A percentile compares a stretch with the other conserved stretches of the same genome.
These are phyloP conservation scores for Rhagium mordax DNA, from an alignment of 2,888 invertebrate species.

Conservation along the genomic window DNA sequence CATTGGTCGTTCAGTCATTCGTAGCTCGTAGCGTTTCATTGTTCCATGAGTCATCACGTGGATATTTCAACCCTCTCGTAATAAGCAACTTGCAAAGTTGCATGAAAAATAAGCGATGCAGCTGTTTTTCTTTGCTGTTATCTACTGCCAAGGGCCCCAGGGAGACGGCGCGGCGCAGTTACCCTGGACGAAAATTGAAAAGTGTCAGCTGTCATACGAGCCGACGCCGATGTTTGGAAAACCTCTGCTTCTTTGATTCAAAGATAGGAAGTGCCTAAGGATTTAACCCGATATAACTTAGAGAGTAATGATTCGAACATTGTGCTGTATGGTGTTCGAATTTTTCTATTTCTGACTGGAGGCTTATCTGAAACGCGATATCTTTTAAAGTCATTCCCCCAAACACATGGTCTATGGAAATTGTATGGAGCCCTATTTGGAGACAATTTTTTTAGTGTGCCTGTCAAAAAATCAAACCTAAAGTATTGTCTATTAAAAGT, in stretches of 20 bases:
- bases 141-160: not conserved
- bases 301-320: not conserved
- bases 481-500: too few relatives aligned
- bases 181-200: not conserved
- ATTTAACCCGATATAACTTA: not conserved
- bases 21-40: too few relatives aligned
- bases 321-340: not conserved
- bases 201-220: not conserved
- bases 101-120: too few relatives aligned
- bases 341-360: not conserved
- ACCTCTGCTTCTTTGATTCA: not conserved
- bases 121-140: not conserved
- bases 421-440: too few relatives aligned
- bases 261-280: not conserved
- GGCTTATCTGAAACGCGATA: too few relatives aligned
- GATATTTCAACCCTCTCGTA: not conserved
- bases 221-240: not conserved
- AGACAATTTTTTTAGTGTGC: too few relatives aligned
- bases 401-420: too few relatives aligned
- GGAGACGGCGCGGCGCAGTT: not conserved
- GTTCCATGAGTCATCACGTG: too few relatives aligned
- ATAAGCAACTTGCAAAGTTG: too few relatives aligned
- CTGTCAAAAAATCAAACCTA: too few relatives aligned
- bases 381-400: too few relatives aligned
- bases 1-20: too few relatives aligned